Percentiles rank a stretch among this genome's conserved stretches.
Conservation (phyloP, 37 sponge, comb jelly and placozoan genomes). For the Lycopodina hypogea region DNA sequence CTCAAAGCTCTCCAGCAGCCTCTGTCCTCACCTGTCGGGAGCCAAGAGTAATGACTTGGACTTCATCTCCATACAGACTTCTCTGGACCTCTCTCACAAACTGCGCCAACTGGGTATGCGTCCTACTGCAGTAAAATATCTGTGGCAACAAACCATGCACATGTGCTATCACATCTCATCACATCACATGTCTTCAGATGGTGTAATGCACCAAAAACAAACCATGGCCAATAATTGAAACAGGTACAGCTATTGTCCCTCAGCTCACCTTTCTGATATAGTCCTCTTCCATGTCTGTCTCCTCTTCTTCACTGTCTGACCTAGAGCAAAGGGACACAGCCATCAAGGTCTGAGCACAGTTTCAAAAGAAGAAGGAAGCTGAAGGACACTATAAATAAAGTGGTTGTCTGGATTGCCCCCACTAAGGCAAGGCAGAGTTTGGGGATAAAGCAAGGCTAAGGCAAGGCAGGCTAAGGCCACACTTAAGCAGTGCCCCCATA, state of each 20-base stretch:
- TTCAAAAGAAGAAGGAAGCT: not conserved
- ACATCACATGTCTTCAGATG: too few relatives aligned
- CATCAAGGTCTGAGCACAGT: not conserved
- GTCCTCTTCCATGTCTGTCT: slow-evolving; percentile 57
- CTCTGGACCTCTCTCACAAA: slow-evolving; percentile 93
- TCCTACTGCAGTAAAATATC: slow-evolving; percentile 98
- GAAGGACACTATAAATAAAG: not conserved
- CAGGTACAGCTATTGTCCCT: too few relatives aligned
- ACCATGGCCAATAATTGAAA: too few relatives aligned
- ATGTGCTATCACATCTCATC: not conserved
- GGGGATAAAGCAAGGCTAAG: too few relatives aligned
- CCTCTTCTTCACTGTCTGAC: slow-evolving; percentile 34
- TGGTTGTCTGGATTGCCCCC: too few relatives aligned
- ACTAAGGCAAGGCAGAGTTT: too few relatives aligned
- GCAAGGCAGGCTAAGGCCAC: too few relatives aligned
- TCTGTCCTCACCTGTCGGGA: slow-evolving; percentile 75
- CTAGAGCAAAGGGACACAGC: not conserved
- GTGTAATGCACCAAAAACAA: too few relatives aligned
- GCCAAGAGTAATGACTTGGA: slow-evolving; percentile 77
- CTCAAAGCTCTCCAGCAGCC: too few relatives aligned
- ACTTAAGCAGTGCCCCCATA: too few relatives aligned
- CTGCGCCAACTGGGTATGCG: slow-evolving; percentile 97
- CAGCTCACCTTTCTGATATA: slow-evolving; percentile 46
- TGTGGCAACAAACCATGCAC: slow-evolving; percentile 12
- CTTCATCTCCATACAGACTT: slow-evolving; percentile 63